phyloP scores from a whole-genome alignment of 2,113 vertebrate genomes.

The Zootoca vivipara region DNA sequence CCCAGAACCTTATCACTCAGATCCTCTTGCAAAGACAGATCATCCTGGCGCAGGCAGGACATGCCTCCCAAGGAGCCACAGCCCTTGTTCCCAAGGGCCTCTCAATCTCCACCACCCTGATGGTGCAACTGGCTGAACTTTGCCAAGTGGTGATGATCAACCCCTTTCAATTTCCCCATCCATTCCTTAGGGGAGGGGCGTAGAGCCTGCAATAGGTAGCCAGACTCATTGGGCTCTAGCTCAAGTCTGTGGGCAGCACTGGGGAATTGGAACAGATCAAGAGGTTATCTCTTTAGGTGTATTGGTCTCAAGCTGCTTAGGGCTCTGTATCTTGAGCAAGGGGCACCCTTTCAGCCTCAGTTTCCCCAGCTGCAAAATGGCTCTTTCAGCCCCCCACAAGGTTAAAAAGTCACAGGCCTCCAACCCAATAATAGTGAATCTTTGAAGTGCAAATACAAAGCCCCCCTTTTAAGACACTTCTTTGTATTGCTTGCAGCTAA shows the following conservation, averaged over 20 bases:
- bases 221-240: no score
- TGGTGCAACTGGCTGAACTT: no score
- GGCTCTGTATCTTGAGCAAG: neutral
- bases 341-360: neutral
- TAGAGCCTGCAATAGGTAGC: no score
- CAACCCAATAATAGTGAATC: neutral
- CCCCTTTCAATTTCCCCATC: no score
- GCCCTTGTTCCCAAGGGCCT: no score
- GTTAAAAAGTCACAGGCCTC: neutral
- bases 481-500: conserved; percentile 2
- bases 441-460: neutral
- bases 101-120: no score
- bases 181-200: no score
- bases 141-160: no score
- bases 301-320: no score
- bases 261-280: no score
- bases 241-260: no score
- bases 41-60: neutral
- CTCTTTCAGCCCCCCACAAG: neutral
- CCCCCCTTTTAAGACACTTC: neutral
- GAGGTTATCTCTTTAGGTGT: neutral
- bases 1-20: neutral
- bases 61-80: neutral
- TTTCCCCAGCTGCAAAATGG: neutral
- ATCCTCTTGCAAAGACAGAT: neutral